Evolutionary conservation across 2,113 vertebrate genomes (phyloP), one percentile per base, ranked within the genome.

Genomic region (Ictidomys tridecemlineatus): DNA sequence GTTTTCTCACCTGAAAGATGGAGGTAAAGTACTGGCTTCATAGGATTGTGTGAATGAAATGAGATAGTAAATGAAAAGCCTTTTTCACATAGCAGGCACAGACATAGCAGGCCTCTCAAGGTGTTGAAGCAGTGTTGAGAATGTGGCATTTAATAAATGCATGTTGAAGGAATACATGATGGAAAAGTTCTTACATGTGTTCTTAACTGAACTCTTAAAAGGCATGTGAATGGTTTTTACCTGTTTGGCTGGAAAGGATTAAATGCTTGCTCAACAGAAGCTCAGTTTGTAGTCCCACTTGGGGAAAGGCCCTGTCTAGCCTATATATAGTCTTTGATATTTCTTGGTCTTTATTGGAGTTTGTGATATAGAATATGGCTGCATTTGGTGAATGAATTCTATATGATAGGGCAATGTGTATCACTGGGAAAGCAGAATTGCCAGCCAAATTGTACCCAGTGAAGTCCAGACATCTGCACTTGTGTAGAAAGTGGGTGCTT

Each of bases 131-230:
- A 51, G 53, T 93, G 11, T 92, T 85, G 42, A 88, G 88, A 78
- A 74, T n/a, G 73, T 30, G 53, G 51, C 72, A 61, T 92, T 93
- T 91, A 89, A 79, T 85, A 79, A 92, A 95, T 65, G 67, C 51
- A 34, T 18, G 0, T 39, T 42, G 74, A 91, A 83, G 34, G 72
- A 83, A 85, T 86, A 70, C 28, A 82, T 4, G 22, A 67, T 82
- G 53, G n/a, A 65, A 82, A 89, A 18, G 22, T 58, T 89, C 91
- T 83, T 92, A 56, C 32, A 39, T 12, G 12, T 72, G 45, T 70
- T n/a, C 61, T 77, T 58, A 51, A 53, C 37, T n/a, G 2, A 82
- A 65, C 48, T 67, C 42, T 77, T 95, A 26, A 61, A 86, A 87
- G 89, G 24, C 37, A 84, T 93, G 16, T 76, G 34, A 90, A 70